These are phyloP conservation scores for Peromyscus eremicus DNA, from an alignment of 2,797 vertebrate genomes.

Conservation along the genomic window DNA sequence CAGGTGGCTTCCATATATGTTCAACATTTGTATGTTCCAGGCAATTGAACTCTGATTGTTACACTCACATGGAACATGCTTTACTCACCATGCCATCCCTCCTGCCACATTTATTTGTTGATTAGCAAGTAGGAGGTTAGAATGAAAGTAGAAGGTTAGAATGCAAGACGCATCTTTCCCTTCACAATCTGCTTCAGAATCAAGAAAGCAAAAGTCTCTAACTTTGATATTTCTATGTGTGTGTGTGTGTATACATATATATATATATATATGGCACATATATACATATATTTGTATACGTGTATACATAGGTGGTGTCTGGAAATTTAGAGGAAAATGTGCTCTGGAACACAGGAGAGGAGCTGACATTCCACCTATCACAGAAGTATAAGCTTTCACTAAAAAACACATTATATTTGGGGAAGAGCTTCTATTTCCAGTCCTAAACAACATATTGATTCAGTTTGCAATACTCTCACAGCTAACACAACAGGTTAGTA, in stretches of 20 bases:
- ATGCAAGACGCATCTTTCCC: background rate
- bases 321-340: background rate
- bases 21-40: no score
- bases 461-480: background rate
- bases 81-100: background rate
- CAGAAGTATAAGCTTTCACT: conserved; percentile 11
- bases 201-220: background rate
- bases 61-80: background rate
- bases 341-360: background rate
- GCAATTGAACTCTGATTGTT: background rate
- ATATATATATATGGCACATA: background rate
- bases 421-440: background rate
- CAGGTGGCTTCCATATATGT: background rate
- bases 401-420: background rate
- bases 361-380: background rate
- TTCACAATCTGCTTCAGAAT: background rate
- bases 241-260: background rate
- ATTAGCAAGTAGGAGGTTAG: background rate
- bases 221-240: background rate
- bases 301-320: background rate
- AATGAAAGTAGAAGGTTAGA: background rate
- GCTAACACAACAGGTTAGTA: background rate
- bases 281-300: background rate
- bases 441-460: background rate
- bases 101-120: background rate